Evolutionary conservation across 2,797 vertebrate species (phyloP), one percentile per base, ranked within the genome.

Genomic region (Eulemur mongoz): DNA sequence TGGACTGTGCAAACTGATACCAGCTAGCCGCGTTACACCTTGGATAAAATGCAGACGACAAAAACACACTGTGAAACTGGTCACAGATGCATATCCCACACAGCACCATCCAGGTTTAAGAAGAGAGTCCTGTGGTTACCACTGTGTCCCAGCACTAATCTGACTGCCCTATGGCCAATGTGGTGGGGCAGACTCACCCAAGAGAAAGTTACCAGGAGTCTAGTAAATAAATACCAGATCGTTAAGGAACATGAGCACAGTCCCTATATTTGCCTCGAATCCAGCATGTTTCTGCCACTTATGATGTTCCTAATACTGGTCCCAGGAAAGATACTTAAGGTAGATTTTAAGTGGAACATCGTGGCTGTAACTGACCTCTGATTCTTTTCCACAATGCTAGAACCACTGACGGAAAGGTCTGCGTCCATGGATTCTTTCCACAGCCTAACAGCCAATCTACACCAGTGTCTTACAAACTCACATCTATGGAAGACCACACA

Each of bases 1-100:
- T 0, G 99, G 99, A 84, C 99, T 97, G 0, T 98, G 99, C 89
- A 99, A 98, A 97, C 99, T 99, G 98, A 99, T 98, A 35, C 99
- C 98, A 0, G 99, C 99, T 73, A 99, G 97, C 2, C 99, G 98
- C 0, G 99, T 98, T 5, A 99, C 99, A 32, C 99, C 99, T 99
- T 97, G 40, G 40, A 91, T 4, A 69, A 7, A 70, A 95, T 38
- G 50, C 12, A 45, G 73, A 15, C 27, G 35, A 50, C 13, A 43
- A 40, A 45, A 10, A 5, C n/a, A 67, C 11, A 0, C 4, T 0
- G 0, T 17, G 54, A 84, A 57, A 52, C 4, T 38, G 13, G 69
- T 67, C 67, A 84, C 2, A 8, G 10, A 8, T 1, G 18, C 10
- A 11, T 0, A 14, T 35, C 27, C 23, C 10, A 12, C 10, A 15